These are phyloP conservation scores for Esox niger DNA, from an alignment of 2,113 vertebrate genomes.

Conservation along the genomic window DNA sequence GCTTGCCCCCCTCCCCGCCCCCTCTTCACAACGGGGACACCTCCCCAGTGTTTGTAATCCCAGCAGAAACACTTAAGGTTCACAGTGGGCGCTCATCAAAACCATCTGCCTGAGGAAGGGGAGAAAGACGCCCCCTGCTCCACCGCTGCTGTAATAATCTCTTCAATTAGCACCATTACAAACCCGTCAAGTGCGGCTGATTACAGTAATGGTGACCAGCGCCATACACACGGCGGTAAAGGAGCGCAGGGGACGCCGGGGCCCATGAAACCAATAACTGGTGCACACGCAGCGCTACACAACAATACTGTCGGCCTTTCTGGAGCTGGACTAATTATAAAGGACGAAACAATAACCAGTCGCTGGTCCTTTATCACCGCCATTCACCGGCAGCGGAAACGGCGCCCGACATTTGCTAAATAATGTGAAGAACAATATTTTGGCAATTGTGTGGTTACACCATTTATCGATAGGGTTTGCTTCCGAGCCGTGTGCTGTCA, in stretches of 20 bases:
- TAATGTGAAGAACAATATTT: no score
- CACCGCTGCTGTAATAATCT: slow-evolving; percentile 87
- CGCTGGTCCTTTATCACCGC: no score
- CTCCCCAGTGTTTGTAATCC: slow-evolving; percentile 96
- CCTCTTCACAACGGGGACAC: slow-evolving; percentile 88
- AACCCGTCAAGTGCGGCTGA: slow-evolving; percentile 91
- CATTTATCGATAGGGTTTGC: no score
- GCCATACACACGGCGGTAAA: slow-evolving; percentile 54
- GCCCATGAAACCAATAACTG: background rate
- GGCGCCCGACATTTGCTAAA: no score
- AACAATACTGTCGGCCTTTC: no score
- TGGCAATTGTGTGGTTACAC: no score
- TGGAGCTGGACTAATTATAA: no score
- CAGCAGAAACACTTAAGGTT: slow-evolving; percentile 99
- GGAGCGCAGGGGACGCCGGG: slow-evolving; percentile 6
- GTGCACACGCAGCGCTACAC: no score
- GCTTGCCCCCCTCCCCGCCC: slow-evolving; percentile 61
- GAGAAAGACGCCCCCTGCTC: slow-evolving; percentile 43
- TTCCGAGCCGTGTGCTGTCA: no score
- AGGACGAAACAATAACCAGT: no score
- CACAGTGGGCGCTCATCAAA: slow-evolving; percentile 99
- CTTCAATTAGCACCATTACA: slow-evolving; percentile 99
- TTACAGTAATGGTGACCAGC: slow-evolving; percentile 90
- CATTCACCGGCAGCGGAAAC: no score
- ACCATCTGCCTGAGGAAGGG: slow-evolving; percentile 90